Conservation (phyloP, 1,140 invertebrate genomes). For the Augochlora pura region DNA sequence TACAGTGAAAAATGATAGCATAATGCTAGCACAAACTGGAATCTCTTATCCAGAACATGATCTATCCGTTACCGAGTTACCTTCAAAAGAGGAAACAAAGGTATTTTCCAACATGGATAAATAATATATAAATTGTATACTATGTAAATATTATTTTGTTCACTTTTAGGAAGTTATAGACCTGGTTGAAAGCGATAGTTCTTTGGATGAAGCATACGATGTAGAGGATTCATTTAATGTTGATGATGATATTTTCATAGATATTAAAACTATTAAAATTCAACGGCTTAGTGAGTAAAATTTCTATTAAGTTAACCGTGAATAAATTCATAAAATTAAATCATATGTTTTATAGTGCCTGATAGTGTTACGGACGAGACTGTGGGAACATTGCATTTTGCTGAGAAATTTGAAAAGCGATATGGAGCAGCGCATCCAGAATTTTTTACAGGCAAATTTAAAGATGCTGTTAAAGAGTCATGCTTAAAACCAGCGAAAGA, state of each 20-base stretch:
- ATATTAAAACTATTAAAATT: slow-evolving; percentile 85
- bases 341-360: slow-evolving; percentile 84
- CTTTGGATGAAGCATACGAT: slow-evolving; percentile 92
- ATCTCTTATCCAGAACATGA: slow-evolving; percentile 87
- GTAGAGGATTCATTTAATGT: slow-evolving; percentile 88
- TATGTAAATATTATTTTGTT: background rate
- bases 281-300: slow-evolving; percentile 89
- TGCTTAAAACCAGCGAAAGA: slow-evolving; percentile 93
- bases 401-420: slow-evolving; percentile 89
- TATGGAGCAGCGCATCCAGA: slow-evolving; percentile 91
- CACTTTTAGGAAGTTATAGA: slow-evolving; percentile 73
- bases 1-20: slow-evolving; percentile 81
- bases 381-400: slow-evolving; percentile 92
- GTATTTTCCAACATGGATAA: slow-evolving; percentile 60
- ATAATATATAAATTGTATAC: background rate
- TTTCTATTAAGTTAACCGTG: slow-evolving; percentile 25
- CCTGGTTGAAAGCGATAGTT: slow-evolving; percentile 84
- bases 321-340: slow-evolving; percentile 8
- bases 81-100: slow-evolving; percentile 82
- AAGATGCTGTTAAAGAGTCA: slow-evolving; percentile 93
- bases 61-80: slow-evolving; percentile 82
- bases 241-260: slow-evolving; percentile 93
- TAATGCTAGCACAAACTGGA: slow-evolving; percentile 86
- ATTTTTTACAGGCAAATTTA: slow-evolving; percentile 94
- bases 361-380: slow-evolving; percentile 92